Evolutionary conservation across 2,888 invertebrate genomes (phyloP), one percentile per base, ranked within the genome.

Genomic region (Drosophila yooni): DNA sequence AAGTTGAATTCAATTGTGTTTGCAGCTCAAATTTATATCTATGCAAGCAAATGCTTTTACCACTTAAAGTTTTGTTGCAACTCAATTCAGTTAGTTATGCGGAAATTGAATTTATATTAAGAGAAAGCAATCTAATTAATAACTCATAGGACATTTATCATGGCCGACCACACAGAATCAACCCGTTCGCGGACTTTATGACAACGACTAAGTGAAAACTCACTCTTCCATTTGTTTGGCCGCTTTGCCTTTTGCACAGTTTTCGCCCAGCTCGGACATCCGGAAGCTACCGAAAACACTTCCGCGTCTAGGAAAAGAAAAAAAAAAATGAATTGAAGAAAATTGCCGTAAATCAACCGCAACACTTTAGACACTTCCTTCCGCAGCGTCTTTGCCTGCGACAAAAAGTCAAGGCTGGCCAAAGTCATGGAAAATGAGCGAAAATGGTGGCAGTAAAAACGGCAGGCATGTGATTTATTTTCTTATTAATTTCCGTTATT

Each of bases 401-500:
- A 77, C 80, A 80, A 66, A 77, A 77, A 72, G 77, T 74, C 74
- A 68, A 70, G 72, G 48, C 65, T 25, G 58, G 65, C 58, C 52
- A 40, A 33, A n/a, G 62, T 48, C 31, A 13, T 34, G 61, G 48
- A 43, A 64, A 76, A 51, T 34, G 62, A 40, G 54, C 36, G 46
- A 46, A 46, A 63, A 60, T 43, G 33, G 63, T 29, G 53, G 61
- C 59, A 70, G 67, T 66, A 67, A 79, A 68, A 75, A 68, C 73
- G 82, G 73, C 82, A 70, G 61, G 62, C 75, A 75, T 82, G 79
- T 85, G 85, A 85, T 85, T 85, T 85, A 85, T 85, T 80, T 83
- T 81, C 83, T 78, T 79, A 82, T 85, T 85, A 85, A 85, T 85
- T 85, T 85, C 85, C 85, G 85, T 75, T 85, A 78, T 83, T 83